phyloP scores from a whole-genome alignment of 2,797 vertebrate species.

The Valencia hispanica region DNA sequence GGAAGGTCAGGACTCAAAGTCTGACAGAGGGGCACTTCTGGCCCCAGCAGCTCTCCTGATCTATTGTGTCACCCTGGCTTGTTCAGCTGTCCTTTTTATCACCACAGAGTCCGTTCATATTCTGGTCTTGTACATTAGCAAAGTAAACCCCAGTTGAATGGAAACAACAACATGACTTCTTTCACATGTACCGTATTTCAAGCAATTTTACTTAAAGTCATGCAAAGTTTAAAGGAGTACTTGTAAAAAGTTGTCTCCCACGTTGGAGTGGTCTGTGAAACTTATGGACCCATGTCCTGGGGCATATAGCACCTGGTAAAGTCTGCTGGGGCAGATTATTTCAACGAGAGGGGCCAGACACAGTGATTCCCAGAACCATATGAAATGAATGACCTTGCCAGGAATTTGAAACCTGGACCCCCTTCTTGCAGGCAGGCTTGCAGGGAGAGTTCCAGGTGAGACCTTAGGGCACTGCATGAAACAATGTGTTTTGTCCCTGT shows the following conservation, averaged over 20 bases:
- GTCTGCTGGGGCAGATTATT: slow-evolving; percentile 3
- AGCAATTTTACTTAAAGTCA: neutral
- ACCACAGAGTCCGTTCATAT: slow-evolving; percentile 51
- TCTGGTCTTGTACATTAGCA: neutral
- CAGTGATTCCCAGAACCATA: slow-evolving; percentile 11
- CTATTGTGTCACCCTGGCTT: slow-evolving; percentile 64
- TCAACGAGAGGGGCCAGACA: slow-evolving; percentile 20
- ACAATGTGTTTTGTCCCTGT: slow-evolving; percentile 15
- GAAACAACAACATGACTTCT: neutral
- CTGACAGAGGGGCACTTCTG: slow-evolving; percentile 58
- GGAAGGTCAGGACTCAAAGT: slow-evolving; percentile 60
- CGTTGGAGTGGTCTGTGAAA: slow-evolving; percentile 4
- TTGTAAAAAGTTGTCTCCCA: neutral
- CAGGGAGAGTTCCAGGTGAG: slow-evolving; percentile 9
- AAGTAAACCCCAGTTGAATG: slow-evolving; percentile 16
- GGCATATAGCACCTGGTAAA: slow-evolving; percentile 13
- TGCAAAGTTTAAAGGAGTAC: neutral
- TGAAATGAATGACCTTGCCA: slow-evolving; percentile 33
- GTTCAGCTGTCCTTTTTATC: slow-evolving; percentile 61
- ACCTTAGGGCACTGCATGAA: slow-evolving; percentile 9
- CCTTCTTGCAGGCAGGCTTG: neutral
- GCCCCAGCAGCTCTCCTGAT: slow-evolving; percentile 60
- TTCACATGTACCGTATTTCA: slow-evolving; percentile 5
- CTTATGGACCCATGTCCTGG: slow-evolving; percentile 17
- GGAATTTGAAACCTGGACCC: slow-evolving; percentile 14